Evolutionary conservation across 37 sponge, comb jelly and placozoan species (phyloP).

Genomic region (Halichondria panicea): DNA sequence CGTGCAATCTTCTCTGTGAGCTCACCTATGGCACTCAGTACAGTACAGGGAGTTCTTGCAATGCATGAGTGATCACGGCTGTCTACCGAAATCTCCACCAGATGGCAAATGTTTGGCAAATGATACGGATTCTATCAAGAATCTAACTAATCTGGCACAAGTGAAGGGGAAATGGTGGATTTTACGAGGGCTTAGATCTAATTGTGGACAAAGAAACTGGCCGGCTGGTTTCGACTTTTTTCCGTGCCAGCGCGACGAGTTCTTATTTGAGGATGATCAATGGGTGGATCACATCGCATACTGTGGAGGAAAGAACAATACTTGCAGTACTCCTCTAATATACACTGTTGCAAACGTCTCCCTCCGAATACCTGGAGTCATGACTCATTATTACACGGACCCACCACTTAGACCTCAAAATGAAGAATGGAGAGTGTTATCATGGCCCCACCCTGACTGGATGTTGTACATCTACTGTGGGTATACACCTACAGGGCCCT

Average conservation of each 20-base stretch:
- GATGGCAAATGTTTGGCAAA: slow-evolving; percentile 40
- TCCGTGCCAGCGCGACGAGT: slow-evolving; percentile 46
- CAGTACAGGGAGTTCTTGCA: too few relatives aligned
- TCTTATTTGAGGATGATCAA: slow-evolving; percentile 1
- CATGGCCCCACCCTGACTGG: slow-evolving; percentile 36
- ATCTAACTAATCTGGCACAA: slow-evolving; percentile 28
- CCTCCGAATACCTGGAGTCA: slow-evolving; percentile 30
- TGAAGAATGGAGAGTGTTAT: slow-evolving; percentile 27
- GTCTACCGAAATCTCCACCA: slow-evolving; percentile 19
- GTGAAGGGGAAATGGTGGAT: slow-evolving; percentile 49
- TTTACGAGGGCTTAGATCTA: slow-evolving; percentile 36
- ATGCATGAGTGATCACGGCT: slow-evolving; percentile 54
- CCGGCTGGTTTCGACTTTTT: slow-evolving; percentile 43
- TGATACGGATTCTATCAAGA: slow-evolving; percentile 31
- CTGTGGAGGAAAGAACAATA: slow-evolving; percentile 38
- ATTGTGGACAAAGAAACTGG: slow-evolving; percentile 33
- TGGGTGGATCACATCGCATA: slow-evolving; percentile 50
- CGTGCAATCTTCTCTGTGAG: slow-evolving; percentile 19
- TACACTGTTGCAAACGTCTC: slow-evolving; percentile 32
- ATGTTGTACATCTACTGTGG: slow-evolving; percentile 39
- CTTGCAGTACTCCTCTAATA: slow-evolving; percentile 19
- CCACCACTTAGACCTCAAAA: slow-evolving; percentile 3
- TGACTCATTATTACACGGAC: slow-evolving; percentile 23
- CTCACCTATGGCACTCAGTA: too few relatives aligned
- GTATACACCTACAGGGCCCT: slow-evolving; percentile 27